These are phyloP conservation scores for Pseudomyrmex pallidus DNA, from an alignment of 1,140 invertebrate species.

Conservation along the genomic window DNA sequence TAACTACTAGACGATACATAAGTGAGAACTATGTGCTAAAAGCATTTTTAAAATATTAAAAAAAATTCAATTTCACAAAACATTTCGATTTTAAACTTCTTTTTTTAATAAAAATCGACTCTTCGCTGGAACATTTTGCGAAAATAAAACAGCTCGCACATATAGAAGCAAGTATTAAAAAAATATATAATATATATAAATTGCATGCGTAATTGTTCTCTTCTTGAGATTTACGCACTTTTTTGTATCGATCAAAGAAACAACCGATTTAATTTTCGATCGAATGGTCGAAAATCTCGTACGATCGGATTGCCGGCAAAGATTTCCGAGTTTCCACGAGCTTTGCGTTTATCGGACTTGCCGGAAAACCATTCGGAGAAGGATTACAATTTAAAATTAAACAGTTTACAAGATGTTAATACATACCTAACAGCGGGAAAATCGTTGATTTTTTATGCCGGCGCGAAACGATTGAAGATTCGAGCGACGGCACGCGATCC, in stretches of 20 bases:
- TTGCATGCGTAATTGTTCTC: neutral
- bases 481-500: constrained; percentile 48
- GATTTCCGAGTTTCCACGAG: constrained; percentile 17
- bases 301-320: neutral
- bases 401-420: neutral
- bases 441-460: constrained; percentile 2
- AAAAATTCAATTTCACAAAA: no score
- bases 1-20: neutral
- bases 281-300: constrained; percentile 3
- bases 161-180: neutral
- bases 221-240: neutral
- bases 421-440: constrained; percentile 32
- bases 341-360: neutral
- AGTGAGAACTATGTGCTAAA: neutral
- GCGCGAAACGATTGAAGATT: constrained; percentile 22
- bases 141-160: neutral
- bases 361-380: neutral
- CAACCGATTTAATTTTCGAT: constrained; percentile 20
- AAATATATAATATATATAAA: neutral
- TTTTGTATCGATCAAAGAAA: constrained; percentile 4
- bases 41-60: no score
- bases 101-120: no score
- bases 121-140: no score
- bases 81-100: no score
- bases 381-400: neutral